Conservation (phyloP, 1,140 invertebrate genomes). For the Lepidurus arcticus region DNA sequence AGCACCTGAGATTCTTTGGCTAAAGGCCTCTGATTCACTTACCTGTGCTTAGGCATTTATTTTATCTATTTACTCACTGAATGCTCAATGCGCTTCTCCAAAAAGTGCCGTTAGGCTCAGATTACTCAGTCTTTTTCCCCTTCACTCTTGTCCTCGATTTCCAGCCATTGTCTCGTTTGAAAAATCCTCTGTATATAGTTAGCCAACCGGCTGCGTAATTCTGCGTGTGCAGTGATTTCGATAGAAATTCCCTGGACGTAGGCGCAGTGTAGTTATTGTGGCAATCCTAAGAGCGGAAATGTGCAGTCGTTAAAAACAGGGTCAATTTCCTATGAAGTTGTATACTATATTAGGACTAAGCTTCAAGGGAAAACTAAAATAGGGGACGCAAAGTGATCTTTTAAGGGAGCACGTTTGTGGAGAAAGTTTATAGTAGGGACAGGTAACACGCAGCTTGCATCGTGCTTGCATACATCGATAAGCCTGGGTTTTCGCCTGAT, state of each 20-base stretch:
- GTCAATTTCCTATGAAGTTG: background rate
- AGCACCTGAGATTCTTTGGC: too few species aligned
- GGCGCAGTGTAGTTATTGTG: too few species aligned
- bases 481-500: background rate
- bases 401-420: background rate
- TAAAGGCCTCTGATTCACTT: too few species aligned
- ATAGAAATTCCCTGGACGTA: background rate
- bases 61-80: background rate
- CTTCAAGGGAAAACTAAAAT: background rate
- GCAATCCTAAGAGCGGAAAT: background rate
- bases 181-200: background rate
- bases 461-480: slow-evolving; percentile 3
- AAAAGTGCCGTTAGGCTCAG: background rate
- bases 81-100: background rate
- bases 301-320: background rate
- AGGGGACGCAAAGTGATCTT: background rate
- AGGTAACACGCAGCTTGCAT: background rate
- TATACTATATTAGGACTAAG: background rate
- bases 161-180: background rate
- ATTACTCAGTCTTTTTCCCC: background rate
- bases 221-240: background rate
- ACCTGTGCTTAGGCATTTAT: too few species aligned
- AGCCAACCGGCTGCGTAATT: background rate
- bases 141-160: slow-evolving; percentile 18
- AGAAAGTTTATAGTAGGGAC: background rate